Evolutionary conservation across 2,888 invertebrate genomes (phyloP).

Genomic region (Heteropelma amictum): DNA sequence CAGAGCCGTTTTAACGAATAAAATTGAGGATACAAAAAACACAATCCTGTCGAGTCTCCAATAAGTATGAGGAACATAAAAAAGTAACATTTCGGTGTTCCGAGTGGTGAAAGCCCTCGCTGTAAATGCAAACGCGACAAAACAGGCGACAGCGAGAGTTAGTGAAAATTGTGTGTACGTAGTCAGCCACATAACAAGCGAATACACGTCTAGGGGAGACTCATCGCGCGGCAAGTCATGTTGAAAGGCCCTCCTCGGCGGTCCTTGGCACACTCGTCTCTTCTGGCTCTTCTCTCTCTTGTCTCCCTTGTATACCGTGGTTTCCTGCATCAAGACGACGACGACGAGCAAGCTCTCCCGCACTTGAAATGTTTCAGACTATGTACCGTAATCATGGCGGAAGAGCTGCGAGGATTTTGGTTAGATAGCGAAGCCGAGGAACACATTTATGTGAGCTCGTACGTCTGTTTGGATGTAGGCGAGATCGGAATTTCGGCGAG

Average conservation of each 20-base stretch:
- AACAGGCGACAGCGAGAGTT: conserved; percentile 33
- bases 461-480: neutral
- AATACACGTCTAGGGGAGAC: conserved; percentile 34
- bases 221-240: conserved; percentile 45
- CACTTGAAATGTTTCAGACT: conserved; percentile 58
- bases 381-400: conserved; percentile 64
- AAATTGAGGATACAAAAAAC: neutral
- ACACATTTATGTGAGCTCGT: neutral
- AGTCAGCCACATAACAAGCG: conserved; percentile 50
- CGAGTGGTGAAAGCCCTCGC: conserved; percentile 5
- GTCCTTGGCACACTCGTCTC: conserved; percentile 43
- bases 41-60: neutral
- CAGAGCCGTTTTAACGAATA: neutral
- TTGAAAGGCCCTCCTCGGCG: conserved; percentile 37
- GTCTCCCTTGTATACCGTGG: conserved; percentile 41
- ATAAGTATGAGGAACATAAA: neutral
- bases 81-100: conserved; percentile 1
- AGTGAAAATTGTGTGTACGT: conserved; percentile 51
- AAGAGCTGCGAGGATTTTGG: conserved; percentile 47
- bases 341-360: conserved; percentile 10
- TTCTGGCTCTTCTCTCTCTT: conserved; percentile 29
- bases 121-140: conserved; percentile 33
- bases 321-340: conserved; percentile 40
- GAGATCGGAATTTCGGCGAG: conserved; percentile 27
- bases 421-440: conserved; percentile 26